Evolutionary conservation across 2,797 vertebrate genomes (phyloP), one percentile per base, ranked within the genome.

Genomic region (Muraenolepis orangiensis): DNA sequence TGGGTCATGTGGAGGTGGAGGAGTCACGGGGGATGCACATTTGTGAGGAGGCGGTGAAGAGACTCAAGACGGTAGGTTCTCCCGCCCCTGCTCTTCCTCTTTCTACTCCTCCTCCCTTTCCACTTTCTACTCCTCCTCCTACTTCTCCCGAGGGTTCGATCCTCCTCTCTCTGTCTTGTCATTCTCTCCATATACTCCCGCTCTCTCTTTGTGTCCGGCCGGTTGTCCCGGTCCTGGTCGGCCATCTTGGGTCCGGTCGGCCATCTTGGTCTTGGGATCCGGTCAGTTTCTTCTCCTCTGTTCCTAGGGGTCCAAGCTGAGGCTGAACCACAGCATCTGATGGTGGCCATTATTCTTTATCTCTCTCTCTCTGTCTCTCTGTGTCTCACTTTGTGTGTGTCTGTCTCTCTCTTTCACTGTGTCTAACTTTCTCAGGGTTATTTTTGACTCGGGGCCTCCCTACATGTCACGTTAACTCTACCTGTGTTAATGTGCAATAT

Each of bases 11-110:
- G 0, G 98, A 99, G 92, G 98, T 99, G 88, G 98, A 99, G 74
- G 98, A 99, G 86, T 99, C 98, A 80, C 94, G 98, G 87, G 98
- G 98, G 85, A 99, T 99, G 98, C 98, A 99, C 92, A 97, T 99
- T 92, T 99, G 98, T 83, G 98, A 99, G 94, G 98, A 99, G 51
- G 98, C 98, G 32, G 98, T 99, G 79, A 99, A 99, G 92, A 96
- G 95, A 85, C 89, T 99, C 81, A 99, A 99, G 94, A 95, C 95
- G 93, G 98, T 99, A 98, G 87, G 98, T 98, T 77, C 67, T 80
- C 71, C 18, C 66, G 70, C 82, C 70, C 69, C 68, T 72, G 66
- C 40, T 74, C 51, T 30, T 40, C 76, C 42, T 4, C 78, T n/a
- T n/a, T n/a, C 46, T 72, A 5, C 72, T 18, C 28, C 76, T 31